Evolutionary conservation across 2,113 vertebrate species (phyloP).

Genomic region (Anoplopoma fimbria): DNA sequence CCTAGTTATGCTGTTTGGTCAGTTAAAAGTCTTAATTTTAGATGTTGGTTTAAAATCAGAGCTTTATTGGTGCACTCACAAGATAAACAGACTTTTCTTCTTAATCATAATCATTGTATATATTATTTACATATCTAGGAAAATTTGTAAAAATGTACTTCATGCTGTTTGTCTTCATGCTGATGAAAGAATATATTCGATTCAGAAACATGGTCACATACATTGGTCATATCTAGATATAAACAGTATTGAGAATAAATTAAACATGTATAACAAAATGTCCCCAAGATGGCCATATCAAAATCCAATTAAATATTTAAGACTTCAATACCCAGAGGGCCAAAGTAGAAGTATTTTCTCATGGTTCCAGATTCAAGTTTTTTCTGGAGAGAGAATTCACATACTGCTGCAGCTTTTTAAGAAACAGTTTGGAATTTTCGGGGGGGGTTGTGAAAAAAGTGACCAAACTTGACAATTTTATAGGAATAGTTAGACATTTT

Average conservation of each 20-base stretch:
- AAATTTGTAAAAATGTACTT: not conserved
- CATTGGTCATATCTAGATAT: not conserved
- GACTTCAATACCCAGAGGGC: slow-evolving; percentile 15
- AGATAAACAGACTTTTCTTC: not conserved
- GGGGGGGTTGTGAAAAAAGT: not conserved
- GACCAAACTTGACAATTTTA: not conserved
- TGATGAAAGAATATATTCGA: not conserved
- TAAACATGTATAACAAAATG: slow-evolving; percentile 28
- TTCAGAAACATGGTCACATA: not conserved
- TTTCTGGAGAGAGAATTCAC: not conserved
- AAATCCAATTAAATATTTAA: slow-evolving; percentile 43
- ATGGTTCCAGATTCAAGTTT: slow-evolving; percentile 6
- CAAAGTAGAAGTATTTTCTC: not conserved
- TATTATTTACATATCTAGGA: slow-evolving; percentile 24
- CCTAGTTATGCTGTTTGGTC: slow-evolving; percentile 18
- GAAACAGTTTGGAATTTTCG: not conserved
- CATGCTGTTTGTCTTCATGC: not conserved
- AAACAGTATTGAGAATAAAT: slow-evolving; percentile 2
- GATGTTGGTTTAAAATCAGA: slow-evolving; percentile 31
- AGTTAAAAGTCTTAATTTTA: slow-evolving; percentile 43
- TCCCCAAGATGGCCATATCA: not conserved
- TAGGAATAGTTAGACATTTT: not conserved
- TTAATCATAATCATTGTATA: not conserved
- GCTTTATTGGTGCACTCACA: not conserved
- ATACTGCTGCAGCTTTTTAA: not conserved